phyloP scores from a whole-genome alignment of 2,888 invertebrate species.

The Sussaba pulchella region DNA sequence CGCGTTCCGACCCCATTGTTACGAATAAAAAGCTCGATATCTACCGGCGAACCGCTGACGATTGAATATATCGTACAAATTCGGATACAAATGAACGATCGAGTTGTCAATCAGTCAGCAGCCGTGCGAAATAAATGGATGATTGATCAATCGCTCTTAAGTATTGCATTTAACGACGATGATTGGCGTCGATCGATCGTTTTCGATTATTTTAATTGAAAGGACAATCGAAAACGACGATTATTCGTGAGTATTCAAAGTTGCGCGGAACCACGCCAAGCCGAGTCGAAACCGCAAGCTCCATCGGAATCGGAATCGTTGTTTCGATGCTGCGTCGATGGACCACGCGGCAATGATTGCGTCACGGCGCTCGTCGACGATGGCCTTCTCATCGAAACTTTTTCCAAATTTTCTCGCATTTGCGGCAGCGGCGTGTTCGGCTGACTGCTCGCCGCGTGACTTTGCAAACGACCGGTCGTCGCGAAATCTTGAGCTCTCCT shows the following conservation, averaged over 20 bases:
- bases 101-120: slow-evolving; percentile 8
- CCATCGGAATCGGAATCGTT: slow-evolving; percentile 95
- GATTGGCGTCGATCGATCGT: background rate
- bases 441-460: slow-evolving; percentile 73
- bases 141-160: slow-evolving; percentile 17
- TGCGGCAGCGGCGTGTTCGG: slow-evolving; percentile 80
- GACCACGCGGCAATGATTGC: slow-evolving; percentile 78
- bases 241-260: slow-evolving; percentile 66
- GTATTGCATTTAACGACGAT: background rate
- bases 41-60: slow-evolving; percentile 29
- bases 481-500: slow-evolving; percentile 86
- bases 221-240: slow-evolving; percentile 21
- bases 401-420: slow-evolving; percentile 57
- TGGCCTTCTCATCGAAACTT: slow-evolving; percentile 74
- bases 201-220: slow-evolving; percentile 23
- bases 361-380: slow-evolving; percentile 84
- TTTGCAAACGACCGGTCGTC: slow-evolving; percentile 72
- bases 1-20: slow-evolving; percentile 30
- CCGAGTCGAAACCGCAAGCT: slow-evolving; percentile 93
- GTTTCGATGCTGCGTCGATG: slow-evolving; percentile 84
- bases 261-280: slow-evolving; percentile 86
- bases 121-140: background rate
- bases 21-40: slow-evolving; percentile 21
- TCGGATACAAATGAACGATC: slow-evolving; percentile 32
- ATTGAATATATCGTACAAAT: slow-evolving; percentile 21